A percentile compares a stretch with the other conserved stretches of the same genome.
Evolutionary conservation across 2,888 invertebrate genomes (phyloP).

Genomic region (Dasysyrphus tricinctus): DNA sequence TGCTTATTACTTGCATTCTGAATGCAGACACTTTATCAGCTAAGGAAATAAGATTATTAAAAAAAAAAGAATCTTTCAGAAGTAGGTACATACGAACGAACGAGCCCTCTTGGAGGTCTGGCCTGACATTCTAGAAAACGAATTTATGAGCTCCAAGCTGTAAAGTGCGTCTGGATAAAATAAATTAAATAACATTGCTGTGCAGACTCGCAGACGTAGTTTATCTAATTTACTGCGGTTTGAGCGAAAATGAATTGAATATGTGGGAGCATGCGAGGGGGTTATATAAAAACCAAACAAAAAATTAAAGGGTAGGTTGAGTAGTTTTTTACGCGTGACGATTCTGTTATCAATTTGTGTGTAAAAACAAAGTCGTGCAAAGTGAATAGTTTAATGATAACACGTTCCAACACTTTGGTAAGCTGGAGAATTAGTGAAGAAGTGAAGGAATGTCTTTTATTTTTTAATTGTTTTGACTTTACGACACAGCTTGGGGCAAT

Average conservation of each 20-base stretch:
- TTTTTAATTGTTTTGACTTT: too few relatives aligned
- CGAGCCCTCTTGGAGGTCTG: constrained; percentile 36
- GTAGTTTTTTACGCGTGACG: not conserved
- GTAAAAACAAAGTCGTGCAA: not conserved
- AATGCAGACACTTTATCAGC: constrained; percentile 67
- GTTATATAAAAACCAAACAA: not conserved
- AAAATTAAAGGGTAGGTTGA: not conserved
- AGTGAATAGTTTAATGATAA: not conserved
- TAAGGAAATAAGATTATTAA: constrained; percentile 67
- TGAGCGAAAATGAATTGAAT: constrained; percentile 36
- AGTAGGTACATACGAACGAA: not conserved
- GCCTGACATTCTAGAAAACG: constrained; percentile 36
- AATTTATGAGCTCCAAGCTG: constrained; percentile 63
- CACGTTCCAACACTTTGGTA: not conserved
- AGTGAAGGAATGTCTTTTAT: too few relatives aligned
- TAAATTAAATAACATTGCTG: constrained; percentile 69
- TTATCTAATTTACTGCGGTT: constrained; percentile 71
- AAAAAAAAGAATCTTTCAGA: not conserved
- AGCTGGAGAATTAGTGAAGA: too few relatives aligned
- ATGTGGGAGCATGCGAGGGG: constrained; percentile 32
- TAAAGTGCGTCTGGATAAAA: constrained; percentile 73
- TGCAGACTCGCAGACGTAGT: constrained; percentile 61
- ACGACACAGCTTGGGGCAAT: too few relatives aligned
- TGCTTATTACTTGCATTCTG: constrained; percentile 55
- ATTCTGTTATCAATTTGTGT: not conserved